Evolutionary conservation across 2,797 vertebrate species (phyloP).

Genomic region (Adelosebastes latens): DNA sequence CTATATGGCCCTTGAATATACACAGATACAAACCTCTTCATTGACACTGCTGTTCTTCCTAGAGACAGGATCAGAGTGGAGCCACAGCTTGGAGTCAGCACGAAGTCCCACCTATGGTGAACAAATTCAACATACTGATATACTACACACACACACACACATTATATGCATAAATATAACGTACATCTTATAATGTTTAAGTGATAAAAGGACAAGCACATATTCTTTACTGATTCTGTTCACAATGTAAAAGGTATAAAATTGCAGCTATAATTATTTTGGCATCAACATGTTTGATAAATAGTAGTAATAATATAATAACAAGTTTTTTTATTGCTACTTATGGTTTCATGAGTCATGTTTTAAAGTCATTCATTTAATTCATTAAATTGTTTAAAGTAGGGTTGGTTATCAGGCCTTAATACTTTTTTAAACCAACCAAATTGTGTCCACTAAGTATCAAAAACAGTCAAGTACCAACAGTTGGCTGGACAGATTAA

Average conservation of each 20-base stretch:
- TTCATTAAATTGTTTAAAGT: neutral
- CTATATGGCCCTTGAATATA: neutral
- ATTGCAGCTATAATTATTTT: neutral
- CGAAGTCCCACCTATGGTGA: conserved; percentile 86
- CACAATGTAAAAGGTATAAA: neutral
- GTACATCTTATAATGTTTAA: neutral
- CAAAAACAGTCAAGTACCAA: neutral
- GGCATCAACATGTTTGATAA: neutral
- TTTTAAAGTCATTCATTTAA: neutral
- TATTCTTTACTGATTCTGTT: neutral
- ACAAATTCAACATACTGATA: neutral
- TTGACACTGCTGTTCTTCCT: conserved; percentile 79
- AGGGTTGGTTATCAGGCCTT: neutral
- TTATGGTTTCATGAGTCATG: neutral
- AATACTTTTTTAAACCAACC: neutral
- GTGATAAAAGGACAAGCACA: neutral
- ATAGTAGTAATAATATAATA: neutral
- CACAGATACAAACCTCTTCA: conserved; percentile 79
- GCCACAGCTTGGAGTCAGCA: conserved; percentile 80
- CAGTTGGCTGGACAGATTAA: neutral
- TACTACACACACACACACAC: neutral
- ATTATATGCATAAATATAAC: neutral
- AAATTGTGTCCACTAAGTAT: neutral
- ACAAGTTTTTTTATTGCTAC: neutral
- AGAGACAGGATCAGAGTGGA: conserved; percentile 94